These are phyloP conservation scores for Coregonus suidteri DNA, from an alignment of 2,797 vertebrate species.

Conservation along the genomic window DNA sequence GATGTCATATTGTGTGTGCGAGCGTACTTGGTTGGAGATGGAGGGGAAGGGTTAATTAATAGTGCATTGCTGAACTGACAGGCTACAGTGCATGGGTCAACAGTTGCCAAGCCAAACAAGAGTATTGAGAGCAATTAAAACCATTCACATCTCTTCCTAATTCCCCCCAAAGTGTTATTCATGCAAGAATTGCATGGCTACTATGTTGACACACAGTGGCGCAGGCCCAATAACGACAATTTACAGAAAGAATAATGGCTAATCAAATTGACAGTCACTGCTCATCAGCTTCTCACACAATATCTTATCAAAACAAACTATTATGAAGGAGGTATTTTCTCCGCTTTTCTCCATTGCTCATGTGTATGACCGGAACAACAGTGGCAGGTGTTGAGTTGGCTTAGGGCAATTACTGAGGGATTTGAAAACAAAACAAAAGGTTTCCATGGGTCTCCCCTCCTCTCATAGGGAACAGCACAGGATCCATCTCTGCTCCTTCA, in stretches of 20 bases:
- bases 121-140: constrained; percentile 90
- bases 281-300: constrained; percentile 90
- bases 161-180: constrained; percentile 92
- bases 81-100: constrained; percentile 90
- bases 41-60: constrained; percentile 79
- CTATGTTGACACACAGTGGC: constrained; percentile 90
- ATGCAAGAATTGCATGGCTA: constrained; percentile 91
- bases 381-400: constrained; percentile 88
- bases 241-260: constrained; percentile 92
- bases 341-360: constrained; percentile 27
- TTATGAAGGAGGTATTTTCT: constrained; percentile 90
- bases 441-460: constrained; percentile 49
- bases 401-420: constrained; percentile 88
- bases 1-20: constrained; percentile 5
- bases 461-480: neutral
- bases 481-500: neutral
- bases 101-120: constrained; percentile 89
- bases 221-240: constrained; percentile 90
- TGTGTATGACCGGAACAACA: constrained; percentile 87
- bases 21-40: constrained; percentile 29
- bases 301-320: constrained; percentile 93
- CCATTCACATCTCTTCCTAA: constrained; percentile 87
- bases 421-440: constrained; percentile 89
- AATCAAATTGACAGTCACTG: constrained; percentile 92
- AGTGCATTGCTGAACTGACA: constrained; percentile 89